These are phyloP conservation scores for Phalanger gymnotis DNA, from an alignment of 2,797 vertebrate genomes.

Conservation along the genomic window DNA sequence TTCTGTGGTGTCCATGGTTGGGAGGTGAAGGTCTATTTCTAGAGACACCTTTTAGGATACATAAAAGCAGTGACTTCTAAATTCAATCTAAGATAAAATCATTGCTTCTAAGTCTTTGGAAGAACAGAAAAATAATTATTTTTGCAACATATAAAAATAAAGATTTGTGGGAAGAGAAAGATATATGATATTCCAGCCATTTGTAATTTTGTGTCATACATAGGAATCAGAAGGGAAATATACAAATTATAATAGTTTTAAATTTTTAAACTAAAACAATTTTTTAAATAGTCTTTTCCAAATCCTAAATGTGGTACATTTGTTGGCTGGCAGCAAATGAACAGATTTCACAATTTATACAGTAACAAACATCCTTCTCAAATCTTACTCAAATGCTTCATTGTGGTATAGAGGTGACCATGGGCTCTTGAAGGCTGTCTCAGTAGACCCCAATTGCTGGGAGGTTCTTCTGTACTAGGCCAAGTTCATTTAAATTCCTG, in stretches of 20 bases:
- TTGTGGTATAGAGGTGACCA: neutral
- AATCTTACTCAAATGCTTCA: neutral
- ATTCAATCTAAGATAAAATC: neutral
- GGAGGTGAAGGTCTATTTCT: neutral
- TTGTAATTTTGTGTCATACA: constrained; percentile 26
- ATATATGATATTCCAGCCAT: neutral
- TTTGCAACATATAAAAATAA: constrained; percentile 2
- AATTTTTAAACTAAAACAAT: neutral
- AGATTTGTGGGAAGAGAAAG: neutral
- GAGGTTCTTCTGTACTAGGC: neutral
- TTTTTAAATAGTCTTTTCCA: neutral
- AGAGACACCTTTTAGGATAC: neutral
- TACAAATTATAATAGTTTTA: neutral
- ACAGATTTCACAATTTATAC: neutral
- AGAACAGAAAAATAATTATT: constrained; percentile 12
- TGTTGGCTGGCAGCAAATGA: neutral
- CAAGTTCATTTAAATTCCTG: neutral
- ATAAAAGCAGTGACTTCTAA: constrained; percentile 21
- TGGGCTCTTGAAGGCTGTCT: neutral
- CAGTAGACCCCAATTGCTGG: neutral
- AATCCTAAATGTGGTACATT: neutral
- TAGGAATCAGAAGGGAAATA: constrained; percentile 18
- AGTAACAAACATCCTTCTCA: neutral
- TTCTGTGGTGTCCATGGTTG: neutral
- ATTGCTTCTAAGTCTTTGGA: constrained; percentile 1